These are phyloP conservation scores for Prorops nasuta DNA, from an alignment of 1,140 invertebrate species.

Conservation along the genomic window DNA sequence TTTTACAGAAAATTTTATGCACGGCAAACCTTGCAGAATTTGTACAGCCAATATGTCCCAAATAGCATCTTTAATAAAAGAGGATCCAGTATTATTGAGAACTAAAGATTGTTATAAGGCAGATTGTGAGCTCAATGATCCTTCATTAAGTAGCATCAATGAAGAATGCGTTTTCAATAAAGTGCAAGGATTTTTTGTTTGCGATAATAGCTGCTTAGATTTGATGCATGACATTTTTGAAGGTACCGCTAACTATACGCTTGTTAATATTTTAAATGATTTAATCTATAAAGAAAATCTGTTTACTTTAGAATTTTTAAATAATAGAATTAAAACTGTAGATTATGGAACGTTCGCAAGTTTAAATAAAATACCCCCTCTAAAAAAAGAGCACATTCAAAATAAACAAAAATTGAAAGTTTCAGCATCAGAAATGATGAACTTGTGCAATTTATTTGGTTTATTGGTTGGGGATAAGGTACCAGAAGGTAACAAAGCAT, in stretches of 20 bases:
- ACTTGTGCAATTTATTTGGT: constrained; percentile 3
- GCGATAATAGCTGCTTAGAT: too few species aligned
- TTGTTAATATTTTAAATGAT: too few species aligned
- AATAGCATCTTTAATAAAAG: too few species aligned
- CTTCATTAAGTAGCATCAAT: constrained; percentile 4
- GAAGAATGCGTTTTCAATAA: constrained; percentile 2
- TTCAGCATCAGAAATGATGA: constrained; percentile 4
- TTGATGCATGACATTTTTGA: too few species aligned
- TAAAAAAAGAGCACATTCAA: neutral
- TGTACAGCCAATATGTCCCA: constrained; percentile 4
- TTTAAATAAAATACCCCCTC: neutral
- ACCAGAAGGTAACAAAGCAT: neutral
- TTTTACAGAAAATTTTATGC: constrained; percentile 4
- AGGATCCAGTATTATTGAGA: constrained; percentile 7
- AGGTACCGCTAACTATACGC: constrained; percentile 3
- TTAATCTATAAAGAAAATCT: constrained; percentile 6
- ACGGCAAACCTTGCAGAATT: constrained; percentile 2
- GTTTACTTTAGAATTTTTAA: constrained; percentile 1
- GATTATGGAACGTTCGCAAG: neutral
- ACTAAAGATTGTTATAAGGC: constrained; percentile 2
- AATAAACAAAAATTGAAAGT: constrained; percentile 8
- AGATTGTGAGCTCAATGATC: constrained; percentile 1
- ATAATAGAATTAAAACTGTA: neutral
- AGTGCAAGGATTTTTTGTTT: constrained; percentile 9
- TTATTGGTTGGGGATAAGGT: constrained; percentile 13